Base-by-base conservation (phyloP, 2,797 vertebrate genomes). In the Ctenopoma multispine region DNA sequence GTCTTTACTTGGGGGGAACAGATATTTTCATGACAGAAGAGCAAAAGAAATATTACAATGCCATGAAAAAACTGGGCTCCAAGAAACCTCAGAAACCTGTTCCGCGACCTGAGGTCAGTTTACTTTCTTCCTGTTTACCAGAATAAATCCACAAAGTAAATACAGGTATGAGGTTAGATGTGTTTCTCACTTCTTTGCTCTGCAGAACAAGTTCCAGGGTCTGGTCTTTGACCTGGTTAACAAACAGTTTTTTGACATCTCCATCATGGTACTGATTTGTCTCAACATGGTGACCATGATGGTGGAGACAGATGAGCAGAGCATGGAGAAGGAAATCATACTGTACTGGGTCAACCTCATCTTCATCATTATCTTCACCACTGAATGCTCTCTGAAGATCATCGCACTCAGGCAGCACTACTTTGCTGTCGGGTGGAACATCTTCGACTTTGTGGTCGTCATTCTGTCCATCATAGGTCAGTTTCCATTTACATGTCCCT, bases 281-380 rank as follows among this genome's bases (percentile, higher is more conserved):
- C 96, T 99, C 46, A 99, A 99, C 90, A 98, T 99, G 98, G 93
- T 99, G 74, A 97, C 97, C 12, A 98, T 99, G 97, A 99, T 98
- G 97, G 95, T 98, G 23, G 98, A 99, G 91, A 99, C 97, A 0
- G 96, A 97, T 0, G 95, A 98, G 57, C 96, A 98, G 90, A 97
- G 95, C 0, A 0, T 21, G 2, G 91, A 96, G 49, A 96, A 95
- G 65, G 94, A 95, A 1, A 9, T 75, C 0, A 93, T 97, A 50
- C 88, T 99, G 21, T 94, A 93, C 87, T 92, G 93, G 71, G 90
- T 99, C 82, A 97, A 99, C 81, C 72, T 98, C 17, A 59, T 95
- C 81, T 99, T 99, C 91, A 97, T 99, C 0, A 58, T 97, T 56
- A 11, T 99, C 91, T 99, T 99, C 93, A 96, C 96, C 0, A 76